These are phyloP conservation scores for Dastarcus helophoroides DNA, from an alignment of 2,888 invertebrate species.

Conservation along the genomic window DNA sequence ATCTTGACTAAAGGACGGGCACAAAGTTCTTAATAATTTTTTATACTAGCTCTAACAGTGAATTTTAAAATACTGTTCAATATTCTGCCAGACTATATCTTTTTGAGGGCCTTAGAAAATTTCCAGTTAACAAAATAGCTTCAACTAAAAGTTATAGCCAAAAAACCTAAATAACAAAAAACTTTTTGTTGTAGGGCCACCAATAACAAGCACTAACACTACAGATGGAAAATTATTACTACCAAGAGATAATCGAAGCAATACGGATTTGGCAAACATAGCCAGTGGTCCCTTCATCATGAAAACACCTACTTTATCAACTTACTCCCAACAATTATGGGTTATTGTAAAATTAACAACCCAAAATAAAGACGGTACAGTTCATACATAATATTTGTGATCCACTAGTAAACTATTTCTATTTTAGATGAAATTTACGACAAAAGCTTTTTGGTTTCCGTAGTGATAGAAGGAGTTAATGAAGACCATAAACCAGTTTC, in stretches of 20 bases:
- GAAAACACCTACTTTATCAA: conserved; percentile 73
- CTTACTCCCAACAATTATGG: conserved; percentile 91
- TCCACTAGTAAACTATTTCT: conserved; percentile 2
- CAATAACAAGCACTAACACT: conserved; percentile 49
- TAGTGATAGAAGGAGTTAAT: conserved; percentile 70
- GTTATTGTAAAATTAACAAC: conserved; percentile 76
- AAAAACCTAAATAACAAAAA: not conserved
- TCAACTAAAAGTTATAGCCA: too few relatives aligned
- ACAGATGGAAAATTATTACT: conserved; percentile 45
- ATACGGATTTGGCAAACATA: conserved; percentile 45
- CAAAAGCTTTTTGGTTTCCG: conserved; percentile 77
- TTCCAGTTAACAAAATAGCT: too few relatives aligned
- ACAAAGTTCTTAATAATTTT: too few relatives aligned
- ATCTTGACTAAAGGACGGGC: too few relatives aligned
- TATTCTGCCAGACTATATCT: too few relatives aligned
- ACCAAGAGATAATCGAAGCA: conserved; percentile 34
- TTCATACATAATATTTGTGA: not conserved
- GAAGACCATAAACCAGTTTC: conserved; percentile 61
- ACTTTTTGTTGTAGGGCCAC: conserved; percentile 38
- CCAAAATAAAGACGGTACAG: conserved; percentile 67
- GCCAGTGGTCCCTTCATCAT: conserved; percentile 76
- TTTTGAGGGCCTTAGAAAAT: too few relatives aligned
- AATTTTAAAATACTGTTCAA: too few relatives aligned
- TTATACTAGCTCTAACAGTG: too few relatives aligned
- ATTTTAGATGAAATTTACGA: conserved; percentile 79